These are phyloP conservation scores for Palythoa grandiflora DNA, from an alignment of 92 coral and sea anemone species.

Conservation along the genomic window DNA sequence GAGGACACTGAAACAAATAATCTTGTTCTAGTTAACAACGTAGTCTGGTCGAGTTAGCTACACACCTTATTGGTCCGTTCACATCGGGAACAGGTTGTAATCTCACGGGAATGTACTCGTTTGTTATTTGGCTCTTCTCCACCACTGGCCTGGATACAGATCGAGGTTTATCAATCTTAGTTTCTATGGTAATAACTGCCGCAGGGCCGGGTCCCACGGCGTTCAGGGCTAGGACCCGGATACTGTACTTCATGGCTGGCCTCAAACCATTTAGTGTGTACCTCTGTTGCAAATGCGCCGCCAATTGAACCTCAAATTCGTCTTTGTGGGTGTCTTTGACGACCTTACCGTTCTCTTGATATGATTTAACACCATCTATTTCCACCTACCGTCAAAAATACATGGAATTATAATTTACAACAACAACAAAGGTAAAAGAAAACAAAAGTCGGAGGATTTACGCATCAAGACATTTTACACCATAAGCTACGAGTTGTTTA, in stretches of 20 bases:
- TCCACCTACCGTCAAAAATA: constrained; percentile 53
- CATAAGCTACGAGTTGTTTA: no score
- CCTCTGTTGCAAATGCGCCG: constrained; percentile 48
- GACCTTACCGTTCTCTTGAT: constrained; percentile 60
- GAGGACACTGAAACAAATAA: no score
- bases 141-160: constrained; percentile 69
- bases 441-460: no score
- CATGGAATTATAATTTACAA: background rate
- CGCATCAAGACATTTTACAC: no score
- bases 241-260: constrained; percentile 78
- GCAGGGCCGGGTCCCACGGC: constrained; percentile 78
- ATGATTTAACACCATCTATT: constrained; percentile 69
- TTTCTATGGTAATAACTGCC: constrained; percentile 54
- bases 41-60: background rate
- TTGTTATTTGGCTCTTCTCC: constrained; percentile 59
- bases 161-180: constrained; percentile 80
- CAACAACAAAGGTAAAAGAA: background rate
- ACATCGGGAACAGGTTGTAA: constrained; percentile 77
- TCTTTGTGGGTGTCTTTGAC: constrained; percentile 55
- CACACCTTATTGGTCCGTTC: constrained; percentile 93
- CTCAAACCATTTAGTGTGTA: constrained; percentile 65
- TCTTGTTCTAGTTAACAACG: no score
- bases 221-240: constrained; percentile 67
- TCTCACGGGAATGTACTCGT: constrained; percentile 78
- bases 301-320: constrained; percentile 56